Conservation (phyloP, 2,888 invertebrate species). For the Drosophila fungiperda region DNA sequence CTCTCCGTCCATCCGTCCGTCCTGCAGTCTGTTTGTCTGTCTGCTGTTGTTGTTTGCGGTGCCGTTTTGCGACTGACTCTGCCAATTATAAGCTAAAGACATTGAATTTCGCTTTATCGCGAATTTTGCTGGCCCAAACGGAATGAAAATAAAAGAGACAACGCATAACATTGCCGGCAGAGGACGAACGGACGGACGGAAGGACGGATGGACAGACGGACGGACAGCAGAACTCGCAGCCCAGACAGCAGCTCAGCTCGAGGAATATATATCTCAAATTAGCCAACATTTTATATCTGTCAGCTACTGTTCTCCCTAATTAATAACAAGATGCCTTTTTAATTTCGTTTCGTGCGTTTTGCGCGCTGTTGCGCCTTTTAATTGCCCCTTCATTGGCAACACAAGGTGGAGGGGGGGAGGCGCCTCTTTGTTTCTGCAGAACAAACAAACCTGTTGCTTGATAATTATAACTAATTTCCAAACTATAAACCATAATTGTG, state of each 20-base stretch:
- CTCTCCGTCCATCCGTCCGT: not conserved
- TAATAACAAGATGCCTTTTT: constrained; percentile 84
- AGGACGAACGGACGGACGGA: not conserved
- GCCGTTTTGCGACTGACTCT: constrained; percentile 56
- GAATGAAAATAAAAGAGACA: constrained; percentile 62
- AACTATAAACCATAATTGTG: constrained; percentile 41
- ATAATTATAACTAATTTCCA: constrained; percentile 69
- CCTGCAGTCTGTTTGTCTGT: constrained; percentile 3
- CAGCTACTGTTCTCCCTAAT: constrained; percentile 85
- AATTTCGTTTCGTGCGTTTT: constrained; percentile 77
- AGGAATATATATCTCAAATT: constrained; percentile 80
- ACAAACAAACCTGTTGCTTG: constrained; percentile 46
- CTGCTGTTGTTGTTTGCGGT: constrained; percentile 6
- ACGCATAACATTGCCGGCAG: constrained; percentile 21
- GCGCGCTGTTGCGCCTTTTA: constrained; percentile 80
- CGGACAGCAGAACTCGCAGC: constrained; percentile 24
- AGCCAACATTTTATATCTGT: constrained; percentile 84
- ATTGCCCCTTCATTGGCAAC: constrained; percentile 62
- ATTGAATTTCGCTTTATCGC: constrained; percentile 80
- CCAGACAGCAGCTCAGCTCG: constrained; percentile 21
- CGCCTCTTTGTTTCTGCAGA: constrained; percentile 52
- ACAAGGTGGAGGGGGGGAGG: constrained; percentile 15
- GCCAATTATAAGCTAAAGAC: constrained; percentile 80
- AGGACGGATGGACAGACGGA: not conserved
- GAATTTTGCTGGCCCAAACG: constrained; percentile 62